These are phyloP conservation scores for Pseudocheirus occidentalis DNA, from an alignment of 2,797 vertebrate species.

Conservation along the genomic window DNA sequence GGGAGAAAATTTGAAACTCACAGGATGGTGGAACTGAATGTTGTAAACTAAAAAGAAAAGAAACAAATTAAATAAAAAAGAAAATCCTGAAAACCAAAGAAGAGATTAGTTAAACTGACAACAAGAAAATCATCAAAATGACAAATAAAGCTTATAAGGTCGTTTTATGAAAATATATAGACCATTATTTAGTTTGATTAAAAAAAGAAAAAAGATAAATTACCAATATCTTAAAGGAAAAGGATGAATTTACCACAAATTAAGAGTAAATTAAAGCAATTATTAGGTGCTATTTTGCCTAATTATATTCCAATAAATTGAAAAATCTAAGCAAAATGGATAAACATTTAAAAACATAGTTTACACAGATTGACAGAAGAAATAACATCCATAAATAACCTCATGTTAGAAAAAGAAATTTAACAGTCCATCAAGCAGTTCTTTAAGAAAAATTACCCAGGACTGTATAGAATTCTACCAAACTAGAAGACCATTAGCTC, in stretches of 20 bases:
- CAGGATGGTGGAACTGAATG: too few species aligned
- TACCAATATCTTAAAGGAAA: not conserved
- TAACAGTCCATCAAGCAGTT: not conserved
- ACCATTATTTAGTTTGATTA: not conserved
- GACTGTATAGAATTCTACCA: too few species aligned
- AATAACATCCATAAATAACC: not conserved
- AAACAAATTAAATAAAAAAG: too few species aligned
- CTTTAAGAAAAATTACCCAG: too few species aligned
- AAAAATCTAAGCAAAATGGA: not conserved
- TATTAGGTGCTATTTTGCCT: not conserved
- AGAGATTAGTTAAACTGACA: too few species aligned
- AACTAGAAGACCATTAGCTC: too few species aligned
- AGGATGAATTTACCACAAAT: not conserved
- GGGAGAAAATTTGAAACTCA: too few species aligned
- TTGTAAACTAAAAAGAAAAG: too few species aligned
- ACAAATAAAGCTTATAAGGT: not conserved
- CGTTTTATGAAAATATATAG: not conserved
- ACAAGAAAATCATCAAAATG: too few species aligned
- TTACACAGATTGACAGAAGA: not conserved
- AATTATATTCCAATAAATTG: not conserved
- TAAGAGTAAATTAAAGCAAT: not conserved
- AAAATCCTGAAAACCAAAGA: too few species aligned
- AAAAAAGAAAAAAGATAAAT: not conserved
- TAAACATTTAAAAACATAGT: not conserved
- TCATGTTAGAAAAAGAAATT: not conserved